Evolutionary conservation across 2,888 invertebrate species (phyloP).

Genomic region (Gari tellinella): DNA sequence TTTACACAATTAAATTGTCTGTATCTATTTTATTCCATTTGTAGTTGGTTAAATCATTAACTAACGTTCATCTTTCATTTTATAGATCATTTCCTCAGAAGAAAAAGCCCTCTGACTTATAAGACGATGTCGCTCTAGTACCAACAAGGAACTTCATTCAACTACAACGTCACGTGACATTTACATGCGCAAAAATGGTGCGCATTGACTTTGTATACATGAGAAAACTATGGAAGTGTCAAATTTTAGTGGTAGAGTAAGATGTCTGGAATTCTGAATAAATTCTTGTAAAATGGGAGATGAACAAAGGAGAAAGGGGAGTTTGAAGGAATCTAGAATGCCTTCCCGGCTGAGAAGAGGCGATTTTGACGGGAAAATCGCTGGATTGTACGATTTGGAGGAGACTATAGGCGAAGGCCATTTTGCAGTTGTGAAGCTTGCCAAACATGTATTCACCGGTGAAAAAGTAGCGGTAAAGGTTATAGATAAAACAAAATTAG

Average conservation of each 20-base stretch:
- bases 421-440: conserved; percentile 99
- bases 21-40: too few relatives aligned
- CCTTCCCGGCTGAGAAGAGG: conserved; percentile 71
- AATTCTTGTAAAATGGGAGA: conserved; percentile 34
- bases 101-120: too few relatives aligned
- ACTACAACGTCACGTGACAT: conserved; percentile 63
- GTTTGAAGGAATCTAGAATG: conserved; percentile 50
- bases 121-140: too few relatives aligned
- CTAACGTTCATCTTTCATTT: too few relatives aligned
- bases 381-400: conserved; percentile 97
- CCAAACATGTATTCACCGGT: conserved; percentile 99
- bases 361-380: conserved; percentile 83
- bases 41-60: too few relatives aligned
- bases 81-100: too few relatives aligned
- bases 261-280: neutral
- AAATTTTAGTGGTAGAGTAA: conserved; percentile 25
- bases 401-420: conserved; percentile 99
- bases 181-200: conserved; percentile 75
- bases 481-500: conserved; percentile 99
- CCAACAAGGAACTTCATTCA: too few relatives aligned
- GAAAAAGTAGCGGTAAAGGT: conserved; percentile 99
- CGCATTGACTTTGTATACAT: conserved; percentile 66
- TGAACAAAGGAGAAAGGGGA: conserved; percentile 16
- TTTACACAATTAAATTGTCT: too few relatives aligned
- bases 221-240: conserved; percentile 59